Percentiles rank a stretch among this genome's conserved stretches.
phyloP scores from a whole-genome alignment of 1,140 invertebrate species.

The roundworm (Caenorhabditis elegans) region DNA sequence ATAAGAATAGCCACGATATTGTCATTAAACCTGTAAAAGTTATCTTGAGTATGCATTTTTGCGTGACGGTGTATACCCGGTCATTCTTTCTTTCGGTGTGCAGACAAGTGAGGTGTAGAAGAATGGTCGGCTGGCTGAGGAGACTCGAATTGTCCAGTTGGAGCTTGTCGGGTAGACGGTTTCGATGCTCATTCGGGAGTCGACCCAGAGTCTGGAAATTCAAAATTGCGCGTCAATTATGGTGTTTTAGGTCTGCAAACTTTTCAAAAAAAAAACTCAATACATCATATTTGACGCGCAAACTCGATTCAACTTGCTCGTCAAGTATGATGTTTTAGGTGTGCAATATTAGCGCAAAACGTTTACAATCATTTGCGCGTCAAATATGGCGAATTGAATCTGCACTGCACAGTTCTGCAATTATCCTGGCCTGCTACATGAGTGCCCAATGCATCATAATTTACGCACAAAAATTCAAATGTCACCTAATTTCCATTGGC shows the following conservation, averaged over 20 bases:
- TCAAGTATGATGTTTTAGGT: no score
- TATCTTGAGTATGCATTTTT: not conserved
- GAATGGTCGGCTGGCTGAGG: constrained; percentile 37
- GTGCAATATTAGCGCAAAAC: no score
- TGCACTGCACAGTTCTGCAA: no score
- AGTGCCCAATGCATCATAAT: no score
- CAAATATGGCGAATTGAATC: no score
- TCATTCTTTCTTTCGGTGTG: constrained; percentile 30
- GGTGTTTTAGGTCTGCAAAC: not conserved
- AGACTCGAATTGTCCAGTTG: constrained; percentile 41
- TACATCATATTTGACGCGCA: no score
- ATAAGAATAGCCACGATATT: constrained; percentile 25
- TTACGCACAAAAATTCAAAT: no score
- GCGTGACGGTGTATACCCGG: not conserved
- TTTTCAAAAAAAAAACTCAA: no score
- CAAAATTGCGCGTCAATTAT: not conserved
- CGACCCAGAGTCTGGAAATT: constrained; percentile 42
- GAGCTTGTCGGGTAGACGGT: constrained; percentile 26
- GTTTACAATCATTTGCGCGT: no score
- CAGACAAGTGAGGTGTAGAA: constrained; percentile 44
- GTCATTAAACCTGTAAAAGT: not conserved
- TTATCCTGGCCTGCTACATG: no score
- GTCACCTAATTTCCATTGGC: not conserved
- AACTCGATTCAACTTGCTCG: no score
- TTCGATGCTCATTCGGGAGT: constrained; percentile 45